phyloP scores from a whole-genome alignment of 2,797 vertebrate genomes.

The Pipistrellus kuhlii region DNA sequence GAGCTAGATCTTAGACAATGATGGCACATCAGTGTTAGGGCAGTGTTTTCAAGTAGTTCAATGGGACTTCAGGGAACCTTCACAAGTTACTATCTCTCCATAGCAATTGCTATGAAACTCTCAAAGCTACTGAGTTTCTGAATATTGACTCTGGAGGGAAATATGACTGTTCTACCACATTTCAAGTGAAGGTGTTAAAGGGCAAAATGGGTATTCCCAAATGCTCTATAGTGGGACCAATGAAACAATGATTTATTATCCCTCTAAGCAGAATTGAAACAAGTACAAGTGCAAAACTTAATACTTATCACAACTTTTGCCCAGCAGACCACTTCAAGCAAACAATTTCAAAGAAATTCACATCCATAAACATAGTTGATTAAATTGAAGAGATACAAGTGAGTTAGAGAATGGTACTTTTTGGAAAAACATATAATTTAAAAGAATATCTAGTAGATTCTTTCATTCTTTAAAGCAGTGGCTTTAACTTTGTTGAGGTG shows the following conservation, averaged over 20 bases:
- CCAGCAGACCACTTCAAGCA: not conserved
- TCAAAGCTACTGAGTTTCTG: not conserved
- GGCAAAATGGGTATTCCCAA: not conserved
- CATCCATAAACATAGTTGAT: not conserved
- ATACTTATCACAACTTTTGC: not conserved
- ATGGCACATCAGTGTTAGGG: not conserved
- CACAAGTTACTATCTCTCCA: not conserved
- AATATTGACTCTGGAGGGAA: not conserved
- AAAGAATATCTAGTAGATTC: not conserved
- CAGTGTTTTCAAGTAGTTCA: not conserved
- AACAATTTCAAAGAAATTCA: not conserved
- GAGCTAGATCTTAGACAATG: not conserved
- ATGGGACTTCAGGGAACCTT: not conserved
- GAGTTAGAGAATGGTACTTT: not conserved
- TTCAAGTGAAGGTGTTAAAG: not conserved
- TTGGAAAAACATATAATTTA: not conserved
- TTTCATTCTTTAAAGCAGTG: not conserved
- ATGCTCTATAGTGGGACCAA: not conserved
- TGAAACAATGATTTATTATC: no score
- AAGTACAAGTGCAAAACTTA: not conserved
- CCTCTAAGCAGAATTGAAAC: not conserved
- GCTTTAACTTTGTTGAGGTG: not conserved
- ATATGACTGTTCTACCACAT: rapidly evolving
- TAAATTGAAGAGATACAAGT: not conserved
- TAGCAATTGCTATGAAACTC: not conserved